Evolutionary conservation across 2,797 vertebrate genomes (phyloP).

Genomic region (Pseudomugil tenellus): DNA sequence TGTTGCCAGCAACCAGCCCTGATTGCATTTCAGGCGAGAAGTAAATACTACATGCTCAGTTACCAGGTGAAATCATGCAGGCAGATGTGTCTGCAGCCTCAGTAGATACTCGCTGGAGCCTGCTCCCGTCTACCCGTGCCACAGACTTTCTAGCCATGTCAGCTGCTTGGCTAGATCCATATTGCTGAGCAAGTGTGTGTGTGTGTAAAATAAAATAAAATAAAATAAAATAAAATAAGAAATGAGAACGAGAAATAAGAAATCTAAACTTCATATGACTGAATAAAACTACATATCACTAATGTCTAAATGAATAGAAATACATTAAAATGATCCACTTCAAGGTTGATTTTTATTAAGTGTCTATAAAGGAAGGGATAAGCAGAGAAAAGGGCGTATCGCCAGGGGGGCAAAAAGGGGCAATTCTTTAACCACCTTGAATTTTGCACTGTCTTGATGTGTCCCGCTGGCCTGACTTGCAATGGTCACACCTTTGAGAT

Average conservation of each 20-base stretch:
- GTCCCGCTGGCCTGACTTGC: too few species aligned
- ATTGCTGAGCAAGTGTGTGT: slow-evolving; percentile 56
- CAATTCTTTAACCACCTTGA: too few species aligned
- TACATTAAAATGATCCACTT: slow-evolving; percentile 13
- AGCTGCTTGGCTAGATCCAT: slow-evolving; percentile 65
- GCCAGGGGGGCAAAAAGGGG: too few species aligned
- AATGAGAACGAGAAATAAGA: slow-evolving; percentile 8
- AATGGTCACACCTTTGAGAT: too few species aligned
- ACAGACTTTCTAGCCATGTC: slow-evolving; percentile 72
- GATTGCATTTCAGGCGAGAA: slow-evolving; percentile 83
- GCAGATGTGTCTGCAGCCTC: slow-evolving; percentile 81
- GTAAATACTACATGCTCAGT: slow-evolving; percentile 86
- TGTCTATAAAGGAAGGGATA: slow-evolving; percentile 61
- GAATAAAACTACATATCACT: neutral
- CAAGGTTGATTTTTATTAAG: slow-evolving; percentile 58
- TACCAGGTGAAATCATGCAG: slow-evolving; percentile 85
- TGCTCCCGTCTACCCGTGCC: slow-evolving; percentile 69
- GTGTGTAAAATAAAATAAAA: too few species aligned
- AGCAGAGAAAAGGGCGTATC: neutral
- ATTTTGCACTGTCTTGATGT: too few species aligned
- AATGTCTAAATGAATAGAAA: neutral
- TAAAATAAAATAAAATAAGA: neutral
- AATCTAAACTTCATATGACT: neutral
- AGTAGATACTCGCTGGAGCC: slow-evolving; percentile 79
- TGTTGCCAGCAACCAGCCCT: slow-evolving; percentile 76